These are phyloP conservation scores for Ruditapes philippinarum DNA, from an alignment of 1,140 invertebrate species.

Conservation along the genomic window DNA sequence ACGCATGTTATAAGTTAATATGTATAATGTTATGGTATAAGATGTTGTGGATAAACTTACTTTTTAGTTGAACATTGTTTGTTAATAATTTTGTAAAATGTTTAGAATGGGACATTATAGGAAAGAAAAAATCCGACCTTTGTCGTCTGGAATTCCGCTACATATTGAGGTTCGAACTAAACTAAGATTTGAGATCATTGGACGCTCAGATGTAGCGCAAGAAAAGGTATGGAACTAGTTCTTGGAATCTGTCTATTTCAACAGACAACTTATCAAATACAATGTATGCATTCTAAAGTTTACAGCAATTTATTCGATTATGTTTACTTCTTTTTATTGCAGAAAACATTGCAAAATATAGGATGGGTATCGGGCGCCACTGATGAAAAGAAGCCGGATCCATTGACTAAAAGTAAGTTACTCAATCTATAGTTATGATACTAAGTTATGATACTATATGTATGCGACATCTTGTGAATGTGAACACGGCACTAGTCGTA, in stretches of 20 bases:
- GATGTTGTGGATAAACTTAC: too few relatives aligned
- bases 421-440: too few relatives aligned
- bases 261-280: too few relatives aligned
- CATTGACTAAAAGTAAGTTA: neutral
- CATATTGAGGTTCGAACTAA: neutral
- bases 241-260: neutral
- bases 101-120: neutral
- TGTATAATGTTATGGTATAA: too few relatives aligned
- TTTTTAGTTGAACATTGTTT: too few relatives aligned
- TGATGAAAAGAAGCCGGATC: neutral
- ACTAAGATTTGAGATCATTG: neutral
- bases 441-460: too few relatives aligned
- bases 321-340: too few relatives aligned
- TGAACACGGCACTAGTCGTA: too few relatives aligned
- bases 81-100: neutral
- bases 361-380: conserved; percentile 9
- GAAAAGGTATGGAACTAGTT: neutral
- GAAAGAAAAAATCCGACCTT: neutral
- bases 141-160: neutral
- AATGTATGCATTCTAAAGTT: too few relatives aligned
- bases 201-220: neutral
- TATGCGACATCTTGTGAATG: too few relatives aligned
- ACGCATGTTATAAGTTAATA: too few relatives aligned
- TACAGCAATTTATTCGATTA: too few relatives aligned
- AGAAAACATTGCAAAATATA: conserved; percentile 53